phyloP scores from a whole-genome alignment of 2,888 invertebrate species.

The Odontocerum albicorne region DNA sequence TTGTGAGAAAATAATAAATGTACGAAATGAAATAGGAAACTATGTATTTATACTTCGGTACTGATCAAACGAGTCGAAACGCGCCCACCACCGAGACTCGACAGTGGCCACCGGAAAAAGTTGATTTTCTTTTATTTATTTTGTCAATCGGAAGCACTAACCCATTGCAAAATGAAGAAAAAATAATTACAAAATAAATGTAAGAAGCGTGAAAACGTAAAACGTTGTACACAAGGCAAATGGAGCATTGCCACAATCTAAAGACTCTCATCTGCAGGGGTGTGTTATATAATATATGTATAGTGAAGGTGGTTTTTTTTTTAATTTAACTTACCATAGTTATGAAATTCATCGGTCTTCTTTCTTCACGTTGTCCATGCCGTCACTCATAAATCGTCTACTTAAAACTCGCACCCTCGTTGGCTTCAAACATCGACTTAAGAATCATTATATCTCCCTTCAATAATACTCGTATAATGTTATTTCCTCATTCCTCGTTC shows the following conservation, averaged over 20 bases:
- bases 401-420: too few relatives aligned
- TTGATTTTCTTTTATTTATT: neutral
- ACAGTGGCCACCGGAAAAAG: neutral
- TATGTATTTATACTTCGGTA: conserved; percentile 32
- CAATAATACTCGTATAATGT: too few relatives aligned
- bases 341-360: too few relatives aligned
- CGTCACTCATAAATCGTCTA: too few relatives aligned
- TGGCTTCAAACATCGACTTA: too few relatives aligned
- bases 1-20: conserved; percentile 21
- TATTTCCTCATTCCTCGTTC: too few relatives aligned
- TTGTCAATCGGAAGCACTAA: neutral
- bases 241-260: conserved; percentile 1
- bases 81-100: conserved; percentile 1
- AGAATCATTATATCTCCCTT: too few relatives aligned
- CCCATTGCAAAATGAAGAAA: neutral
- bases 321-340: too few relatives aligned
- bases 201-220: conserved; percentile 19
- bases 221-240: conserved; percentile 1
- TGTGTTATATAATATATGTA: too few relatives aligned
- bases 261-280: too few relatives aligned
- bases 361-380: too few relatives aligned
- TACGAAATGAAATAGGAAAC: conserved; percentile 8
- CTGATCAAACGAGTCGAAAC: neutral
- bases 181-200: neutral
- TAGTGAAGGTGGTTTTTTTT: too few relatives aligned